Evolutionary conservation across 2,888 invertebrate species (phyloP), one percentile per base, ranked within the genome.

Genomic region (Euplexia lucipara): DNA sequence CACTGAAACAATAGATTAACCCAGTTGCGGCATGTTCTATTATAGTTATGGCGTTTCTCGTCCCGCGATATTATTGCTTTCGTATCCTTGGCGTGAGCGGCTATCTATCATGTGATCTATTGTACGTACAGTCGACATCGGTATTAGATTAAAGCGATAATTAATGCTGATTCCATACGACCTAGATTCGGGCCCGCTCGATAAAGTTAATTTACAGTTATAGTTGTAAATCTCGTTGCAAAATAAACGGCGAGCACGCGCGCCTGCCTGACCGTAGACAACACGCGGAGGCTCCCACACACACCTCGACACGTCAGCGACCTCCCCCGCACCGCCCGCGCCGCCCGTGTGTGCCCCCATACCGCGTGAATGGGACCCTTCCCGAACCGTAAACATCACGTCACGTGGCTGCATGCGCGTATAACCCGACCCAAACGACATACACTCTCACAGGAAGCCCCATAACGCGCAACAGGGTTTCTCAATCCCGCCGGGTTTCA

Each of bases 141-240:
- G 91, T 92, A 91, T 91, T 88, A 94, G 94, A 95, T 95, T 94
- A 93, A 90, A 93, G 90, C 92, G 92, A 94, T 94, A 95, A 95
- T 95, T 95, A 94, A 95, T 95, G 94, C 93, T 95, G 95, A 95
- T 94, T 95, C 94, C 95, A 95, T 95, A 94, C 95, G 95, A 95
- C 95, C 95, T 93, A 95, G 91, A 91, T 95, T 92, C 90, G 90
- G 91, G 89, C 88, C 88, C 88, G 92, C 90, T 93, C 92, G 94
- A 93, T 93, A 93, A 93, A 95, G 91, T 93, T 94, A 94, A 94
- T 94, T 94, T 94, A 95, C 95, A 93, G 94, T 94, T 94, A 92
- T 94, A 92, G 93, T 93, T 93, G 92, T 94, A 94, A 94, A 93
- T 94, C 93, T 93, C 90, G 93, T 95, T 94, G 93, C 94, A 92